Evolutionary conservation across 92 coral and sea anemone species (phyloP).

Genomic region (Phenganax subtilis): DNA sequence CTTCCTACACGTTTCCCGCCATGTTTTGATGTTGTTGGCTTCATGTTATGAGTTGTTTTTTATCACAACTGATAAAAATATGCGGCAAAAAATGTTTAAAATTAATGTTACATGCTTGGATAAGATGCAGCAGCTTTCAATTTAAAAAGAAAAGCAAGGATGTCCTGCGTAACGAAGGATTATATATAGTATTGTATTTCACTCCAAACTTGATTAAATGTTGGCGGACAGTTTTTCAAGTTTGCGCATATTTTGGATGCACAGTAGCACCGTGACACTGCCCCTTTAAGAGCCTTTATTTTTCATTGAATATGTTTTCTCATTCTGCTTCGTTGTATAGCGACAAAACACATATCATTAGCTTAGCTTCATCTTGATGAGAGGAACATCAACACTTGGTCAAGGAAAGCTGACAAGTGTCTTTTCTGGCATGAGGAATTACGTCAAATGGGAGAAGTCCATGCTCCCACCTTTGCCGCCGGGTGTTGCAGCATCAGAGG

Average conservation of each 20-base stretch:
- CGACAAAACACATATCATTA: too few relatives aligned
- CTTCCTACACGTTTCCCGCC: conserved; percentile 15
- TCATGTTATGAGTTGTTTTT: conserved; percentile 17
- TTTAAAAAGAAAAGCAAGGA: background rate
- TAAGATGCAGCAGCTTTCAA: conserved; percentile 20
- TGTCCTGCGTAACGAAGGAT: conserved; percentile 18
- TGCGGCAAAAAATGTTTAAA: conserved; percentile 4
- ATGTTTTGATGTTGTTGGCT: conserved; percentile 19
- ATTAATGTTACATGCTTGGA: conserved; percentile 21
- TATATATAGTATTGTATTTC: conserved; percentile 15
- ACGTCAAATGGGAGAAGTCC: too few relatives aligned
- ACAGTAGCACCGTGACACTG: conserved; percentile 13
- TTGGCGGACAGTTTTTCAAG: conserved; percentile 25
- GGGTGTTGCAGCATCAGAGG: too few relatives aligned
- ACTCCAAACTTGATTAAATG: conserved; percentile 16
- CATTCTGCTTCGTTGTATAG: too few relatives aligned
- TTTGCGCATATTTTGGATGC: conserved; percentile 25
- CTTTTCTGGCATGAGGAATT: too few relatives aligned
- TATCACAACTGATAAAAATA: conserved; percentile 17
- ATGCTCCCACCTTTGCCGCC: too few relatives aligned
- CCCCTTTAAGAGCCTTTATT: too few relatives aligned
- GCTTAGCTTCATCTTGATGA: too few relatives aligned
- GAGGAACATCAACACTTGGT: too few relatives aligned
- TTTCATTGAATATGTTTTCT: too few relatives aligned
- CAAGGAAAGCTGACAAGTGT: too few relatives aligned